Base-by-base conservation (phyloP, 2,113 vertebrate species). In the Strix uralensis region DNA sequence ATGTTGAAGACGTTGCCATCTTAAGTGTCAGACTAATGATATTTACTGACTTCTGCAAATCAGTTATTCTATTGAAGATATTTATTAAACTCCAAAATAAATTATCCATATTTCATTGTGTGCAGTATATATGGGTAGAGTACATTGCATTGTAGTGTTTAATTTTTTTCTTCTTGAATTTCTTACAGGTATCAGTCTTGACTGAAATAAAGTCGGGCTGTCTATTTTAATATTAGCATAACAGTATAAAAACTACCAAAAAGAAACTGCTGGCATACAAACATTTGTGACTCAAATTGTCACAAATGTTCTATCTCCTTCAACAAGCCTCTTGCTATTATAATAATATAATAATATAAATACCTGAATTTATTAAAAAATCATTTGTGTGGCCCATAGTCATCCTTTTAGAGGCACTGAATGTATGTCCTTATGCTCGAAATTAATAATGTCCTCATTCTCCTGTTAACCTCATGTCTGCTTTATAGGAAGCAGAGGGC, bases 1-100 rank as follows among this genome's bases (percentile, higher is more conserved):
- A 59, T 86, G 54, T 93, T 86, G 78, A 72, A 92, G 86, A 83
- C 6, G 1, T 57, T 94, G 34, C 86, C 83, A 13, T 95, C 66
- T 93, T 91, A 96, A 91, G 91, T 91, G 96, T 87, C 92, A 65
- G 82, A 57, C 67, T 65, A 46, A 82, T 86, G 61, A 83, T 94
- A 94, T 91, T 93, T 95, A 84, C 61, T 79, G 86, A 84, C 69
- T 92, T 65, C 61, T 65, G 49, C 57, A 91, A 87, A 87, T 88
- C 83, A 54, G 83, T 65, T 7, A 2, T 86, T 55, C 59, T 75
- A 18, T 55, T 71, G 88, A 90, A 88, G 67, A 46, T 91, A 86
- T 44, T 82, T 89, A 70, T 81, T 95, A 78, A 62, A 49, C 71
- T 87, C 66, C n/a, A 79, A 70, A 92, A 67, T 88, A 95, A 95